These are phyloP conservation scores for Platysteira castanea DNA, from an alignment of 2,113 vertebrate species.

Conservation along the genomic window DNA sequence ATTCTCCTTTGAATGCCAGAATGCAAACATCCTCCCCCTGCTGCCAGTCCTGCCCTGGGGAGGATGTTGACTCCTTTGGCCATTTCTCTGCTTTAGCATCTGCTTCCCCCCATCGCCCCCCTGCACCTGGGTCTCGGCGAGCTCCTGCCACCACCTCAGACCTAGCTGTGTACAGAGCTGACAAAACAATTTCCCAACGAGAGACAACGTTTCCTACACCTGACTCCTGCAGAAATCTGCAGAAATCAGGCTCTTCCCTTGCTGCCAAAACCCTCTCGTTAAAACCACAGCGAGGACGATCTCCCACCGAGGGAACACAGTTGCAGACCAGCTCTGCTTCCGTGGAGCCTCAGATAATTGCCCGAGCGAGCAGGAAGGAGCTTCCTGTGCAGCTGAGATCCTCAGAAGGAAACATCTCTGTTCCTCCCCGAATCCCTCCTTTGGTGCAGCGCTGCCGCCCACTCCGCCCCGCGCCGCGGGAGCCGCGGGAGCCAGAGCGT, in stretches of 20 bases:
- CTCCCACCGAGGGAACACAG: neutral
- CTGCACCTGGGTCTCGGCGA: neutral
- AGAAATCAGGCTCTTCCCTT: neutral
- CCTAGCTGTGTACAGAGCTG: neutral
- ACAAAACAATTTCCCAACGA: neutral
- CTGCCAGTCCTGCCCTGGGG: neutral
- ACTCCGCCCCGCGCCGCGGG: neutral
- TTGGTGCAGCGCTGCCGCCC: neutral
- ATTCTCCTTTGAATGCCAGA: neutral
- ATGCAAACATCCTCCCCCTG: neutral
- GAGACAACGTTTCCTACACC: neutral
- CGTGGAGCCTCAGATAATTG: neutral
- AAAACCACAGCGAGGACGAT: neutral
- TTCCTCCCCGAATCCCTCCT: neutral
- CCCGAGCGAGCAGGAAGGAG: neutral
- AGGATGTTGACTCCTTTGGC: neutral
- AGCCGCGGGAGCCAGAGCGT: fast-evolving
- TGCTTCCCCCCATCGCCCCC: neutral
- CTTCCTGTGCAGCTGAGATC: neutral
- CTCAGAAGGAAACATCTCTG: neutral
- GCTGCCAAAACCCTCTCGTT: neutral
- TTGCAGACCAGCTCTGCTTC: neutral
- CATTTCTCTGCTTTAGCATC: neutral
- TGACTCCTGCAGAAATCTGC: neutral
- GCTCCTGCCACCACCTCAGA: neutral